Percentiles rank a stretch among this genome's conserved stretches.
Conservation (phyloP, 1,140 invertebrate genomes). For the Lepidostoma basale region DNA sequence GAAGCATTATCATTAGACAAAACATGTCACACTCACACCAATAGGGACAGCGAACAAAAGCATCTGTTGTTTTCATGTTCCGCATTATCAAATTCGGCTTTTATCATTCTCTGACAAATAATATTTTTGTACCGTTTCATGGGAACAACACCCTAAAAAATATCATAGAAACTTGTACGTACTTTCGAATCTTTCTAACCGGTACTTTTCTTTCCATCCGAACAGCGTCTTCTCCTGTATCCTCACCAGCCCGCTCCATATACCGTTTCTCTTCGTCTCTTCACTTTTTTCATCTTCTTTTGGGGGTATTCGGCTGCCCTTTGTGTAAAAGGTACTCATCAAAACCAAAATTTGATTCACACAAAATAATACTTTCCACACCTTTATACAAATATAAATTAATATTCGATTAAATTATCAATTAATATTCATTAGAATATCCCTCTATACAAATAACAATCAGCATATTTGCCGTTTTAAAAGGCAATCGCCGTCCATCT, state of each 20-base stretch:
- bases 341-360: too few relatives aligned
- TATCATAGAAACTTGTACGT: neutral
- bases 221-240: neutral
- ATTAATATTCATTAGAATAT: too few relatives aligned
- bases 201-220: neutral
- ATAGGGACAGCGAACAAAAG: neutral
- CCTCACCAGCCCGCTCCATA: neutral
- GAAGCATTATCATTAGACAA: neutral
- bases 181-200: neutral
- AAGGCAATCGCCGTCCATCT: too few relatives aligned
- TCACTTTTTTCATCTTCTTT: neutral
- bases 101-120: neutral
- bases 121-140: too few relatives aligned
- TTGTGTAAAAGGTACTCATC: neutral
- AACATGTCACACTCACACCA: neutral
- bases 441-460: too few relatives aligned
- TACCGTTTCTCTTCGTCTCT: neutral
- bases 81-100: neutral
- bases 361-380: too few relatives aligned
- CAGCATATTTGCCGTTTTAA: too few relatives aligned
- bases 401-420: too few relatives aligned
- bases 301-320: neutral
- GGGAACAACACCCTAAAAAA: too few relatives aligned
- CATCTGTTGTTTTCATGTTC: neutral
- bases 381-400: too few relatives aligned